Evolutionary conservation across 2,888 invertebrate genomes (phyloP), one percentile per base, ranked within the genome.

Genomic region (Argyresthia albistria): DNA sequence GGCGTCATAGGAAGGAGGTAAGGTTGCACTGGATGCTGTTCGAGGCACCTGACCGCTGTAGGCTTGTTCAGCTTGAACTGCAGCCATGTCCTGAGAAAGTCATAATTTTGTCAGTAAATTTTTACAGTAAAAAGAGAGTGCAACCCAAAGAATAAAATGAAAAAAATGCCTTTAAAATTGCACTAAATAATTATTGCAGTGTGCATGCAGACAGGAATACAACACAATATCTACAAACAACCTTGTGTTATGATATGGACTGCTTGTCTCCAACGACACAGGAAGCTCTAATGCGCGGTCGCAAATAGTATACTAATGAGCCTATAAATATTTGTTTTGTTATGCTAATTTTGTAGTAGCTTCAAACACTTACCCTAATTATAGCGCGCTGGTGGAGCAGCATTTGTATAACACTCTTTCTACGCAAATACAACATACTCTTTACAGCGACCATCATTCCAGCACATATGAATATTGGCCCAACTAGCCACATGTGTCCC

Each of bases 371-470:
- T 69, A 90, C 91, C 74, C 90, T 87, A 56, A 91, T 88, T 58
- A 91, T 83, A 55, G 90, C 90, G 58, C 90, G 88, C 63, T 91
- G 91, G 59, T 90, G 90, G 46, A 90, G 79, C 50, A 91, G 80
- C 90, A 91, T 90, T 71, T 91, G 90, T 59, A 91, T 90, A 43
- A 91, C 89, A 65, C 91, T 91, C 68, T 91, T 91, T 67, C 90
- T 84, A 60, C 91, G 81, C 58, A 91, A 77, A 71, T 91, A 91
- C 50, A 91, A 70, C 83, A 91, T 90, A 64, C 91, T 91, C 67
- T 91, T 91, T n/a, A 91, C 90, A 46, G 91, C 91, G 53, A 91
- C 90, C 91, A 91, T 91, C 76, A 91, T 88, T 59, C 91, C 91
- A 58, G 91, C 91, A 75, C 91, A 90, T 69, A 91, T 90, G 69